These are phyloP conservation scores for Ptychochromis oligacanthus DNA, from an alignment of 2,113 vertebrate species.

Conservation along the genomic window DNA sequence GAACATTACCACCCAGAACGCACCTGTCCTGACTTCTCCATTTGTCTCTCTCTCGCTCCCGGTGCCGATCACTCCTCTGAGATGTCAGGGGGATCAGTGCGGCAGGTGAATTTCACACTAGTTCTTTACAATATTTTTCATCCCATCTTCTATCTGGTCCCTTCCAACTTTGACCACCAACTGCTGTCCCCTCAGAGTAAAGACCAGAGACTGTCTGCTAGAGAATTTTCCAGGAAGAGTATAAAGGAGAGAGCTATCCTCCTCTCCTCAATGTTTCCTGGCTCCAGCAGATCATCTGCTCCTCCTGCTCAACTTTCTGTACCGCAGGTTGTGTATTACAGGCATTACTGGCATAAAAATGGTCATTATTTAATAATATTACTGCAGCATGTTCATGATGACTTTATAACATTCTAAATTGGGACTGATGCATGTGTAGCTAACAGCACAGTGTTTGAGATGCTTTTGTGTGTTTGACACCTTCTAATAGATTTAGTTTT, in stretches of 20 bases:
- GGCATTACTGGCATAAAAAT: background rate
- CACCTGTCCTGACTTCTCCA: slow-evolving; percentile 47
- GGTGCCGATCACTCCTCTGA: slow-evolving; percentile 80
- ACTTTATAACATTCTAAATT: background rate
- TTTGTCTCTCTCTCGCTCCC: slow-evolving; percentile 27
- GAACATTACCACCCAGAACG: slow-evolving; percentile 55
- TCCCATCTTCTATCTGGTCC: background rate
- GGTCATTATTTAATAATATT: background rate
- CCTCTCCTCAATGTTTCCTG: slow-evolving; percentile 88
- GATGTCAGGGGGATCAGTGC: slow-evolving; percentile 81
- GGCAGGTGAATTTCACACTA: slow-evolving; percentile 82
- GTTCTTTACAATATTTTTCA: background rate
- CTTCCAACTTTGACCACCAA: background rate
- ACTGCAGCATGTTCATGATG: background rate
- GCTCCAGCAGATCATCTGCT: slow-evolving; percentile 65
- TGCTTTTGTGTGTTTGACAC: background rate
- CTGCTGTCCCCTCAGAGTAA: slow-evolving; percentile 81
- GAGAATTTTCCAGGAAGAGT: slow-evolving; percentile 89
- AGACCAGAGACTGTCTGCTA: slow-evolving; percentile 81
- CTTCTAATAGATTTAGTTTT: background rate
- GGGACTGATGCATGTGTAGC: background rate
- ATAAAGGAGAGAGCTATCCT: slow-evolving; percentile 91
- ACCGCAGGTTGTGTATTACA: slow-evolving; percentile 47
- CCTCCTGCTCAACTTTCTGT: slow-evolving; percentile 15
- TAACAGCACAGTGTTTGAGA: background rate